Evolutionary conservation across 1,140 invertebrate genomes (phyloP).

Genomic region (Calephelis nemesis): DNA sequence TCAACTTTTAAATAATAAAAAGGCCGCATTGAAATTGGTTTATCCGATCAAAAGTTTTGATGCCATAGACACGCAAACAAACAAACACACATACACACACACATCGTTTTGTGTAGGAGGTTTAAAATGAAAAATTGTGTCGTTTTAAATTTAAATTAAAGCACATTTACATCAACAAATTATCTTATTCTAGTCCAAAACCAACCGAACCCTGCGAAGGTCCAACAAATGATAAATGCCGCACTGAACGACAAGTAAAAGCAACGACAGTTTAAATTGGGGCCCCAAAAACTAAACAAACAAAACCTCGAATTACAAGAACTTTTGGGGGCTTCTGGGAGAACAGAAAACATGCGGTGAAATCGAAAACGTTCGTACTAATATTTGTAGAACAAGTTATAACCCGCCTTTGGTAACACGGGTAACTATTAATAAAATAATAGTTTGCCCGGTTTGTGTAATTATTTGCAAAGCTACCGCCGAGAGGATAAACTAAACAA

Average conservation of each 20-base stretch:
- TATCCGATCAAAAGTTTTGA: no score
- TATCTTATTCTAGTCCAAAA: constrained; percentile 37
- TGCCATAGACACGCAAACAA: no score
- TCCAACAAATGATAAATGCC: constrained; percentile 55
- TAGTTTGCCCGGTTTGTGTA: constrained; percentile 6
- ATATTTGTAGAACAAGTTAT: constrained; percentile 47
- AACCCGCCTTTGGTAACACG: constrained; percentile 25
- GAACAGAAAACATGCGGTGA: constrained; percentile 56
- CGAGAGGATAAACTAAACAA: constrained; percentile 15
- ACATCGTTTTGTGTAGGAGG: not conserved
- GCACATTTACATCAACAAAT: constrained; percentile 46
- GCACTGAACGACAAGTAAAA: constrained; percentile 75
- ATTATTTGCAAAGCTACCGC: constrained; percentile 15
- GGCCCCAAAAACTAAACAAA: constrained; percentile 70
- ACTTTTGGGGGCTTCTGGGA: constrained; percentile 59
- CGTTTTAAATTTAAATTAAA: not conserved
- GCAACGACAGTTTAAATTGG: constrained; percentile 73
- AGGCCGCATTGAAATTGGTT: no score
- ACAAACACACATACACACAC: no score
- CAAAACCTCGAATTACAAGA: constrained; percentile 52
- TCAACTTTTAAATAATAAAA: not conserved
- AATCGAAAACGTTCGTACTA: constrained; percentile 53
- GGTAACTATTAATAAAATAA: constrained; percentile 26
- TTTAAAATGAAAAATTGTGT: not conserved
- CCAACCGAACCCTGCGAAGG: not conserved